Evolutionary conservation across 1,140 invertebrate genomes (phyloP), one percentile per base, ranked within the genome.

Genomic region (Caenorhabditis inopinata): DNA sequence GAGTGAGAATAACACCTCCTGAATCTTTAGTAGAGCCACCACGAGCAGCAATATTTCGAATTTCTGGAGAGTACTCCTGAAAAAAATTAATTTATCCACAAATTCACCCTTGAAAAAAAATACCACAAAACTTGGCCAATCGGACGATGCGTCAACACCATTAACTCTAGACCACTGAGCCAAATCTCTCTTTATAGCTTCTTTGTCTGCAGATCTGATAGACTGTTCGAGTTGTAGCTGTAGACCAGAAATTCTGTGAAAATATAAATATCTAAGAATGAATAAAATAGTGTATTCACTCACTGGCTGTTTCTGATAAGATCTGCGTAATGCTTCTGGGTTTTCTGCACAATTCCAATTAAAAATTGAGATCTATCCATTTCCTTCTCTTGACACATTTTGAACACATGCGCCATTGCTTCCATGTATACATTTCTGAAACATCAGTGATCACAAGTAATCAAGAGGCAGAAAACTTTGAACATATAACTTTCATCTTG

Each of bases 341-440:
- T 78, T 11, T 86, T 83, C 0, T 53, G 46, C 27, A 89, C 74
- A 82, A 87, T 88, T 73, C 88, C 87, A 12, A 88, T 58, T 21
- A 84, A 62, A 47, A 87, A 87, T 49, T 83, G 84, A 58, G 85
- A 82, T 49, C 86, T 62, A 23, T 87, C 88, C 53, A 84, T 62
- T 53, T 87, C 86, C 81, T 80, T 85, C 48, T 85, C 78, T 73
- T 87, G 86, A 49, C 86, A 87, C 77, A 89, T 87, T 48, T 89
- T 87, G 42, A 87, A 87, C 7, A 89, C 87, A 76, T 85, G 89
- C 9, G 84, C 76, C 86, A 89, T 87, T 35, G 76, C 85, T 29
- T 89, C 85, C 46, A 82, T 83, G 79, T 87, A 87, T 16, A 83
- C 78, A 35, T 46, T 76, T 11, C 80, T 76, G 38, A 32, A 81